Conservation (phyloP, 2,888 invertebrate genomes). For the Dolichopus griseipennis region DNA sequence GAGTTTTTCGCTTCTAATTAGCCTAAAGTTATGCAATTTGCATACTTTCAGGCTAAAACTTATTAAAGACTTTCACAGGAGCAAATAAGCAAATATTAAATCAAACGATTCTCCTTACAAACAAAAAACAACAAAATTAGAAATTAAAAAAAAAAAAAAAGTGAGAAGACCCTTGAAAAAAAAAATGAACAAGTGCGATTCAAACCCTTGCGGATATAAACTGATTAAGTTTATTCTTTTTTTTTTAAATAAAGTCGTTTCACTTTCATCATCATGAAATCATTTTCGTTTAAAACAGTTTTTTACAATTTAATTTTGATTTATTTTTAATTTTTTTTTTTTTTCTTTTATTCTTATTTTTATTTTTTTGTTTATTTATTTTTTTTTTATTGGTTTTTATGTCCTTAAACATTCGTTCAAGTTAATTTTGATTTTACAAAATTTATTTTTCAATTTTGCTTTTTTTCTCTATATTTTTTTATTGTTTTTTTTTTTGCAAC, state of each 20-base stretch:
- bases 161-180: neutral
- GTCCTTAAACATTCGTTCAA: neutral
- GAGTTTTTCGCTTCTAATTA: too few relatives aligned
- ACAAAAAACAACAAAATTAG: neutral
- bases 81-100: too few relatives aligned
- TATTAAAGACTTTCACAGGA: too few relatives aligned
- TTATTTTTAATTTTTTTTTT: neutral
- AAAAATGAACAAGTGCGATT: neutral
- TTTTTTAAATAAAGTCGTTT: conserved; percentile 1
- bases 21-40: too few relatives aligned
- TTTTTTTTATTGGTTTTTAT: neutral
- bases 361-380: neutral
- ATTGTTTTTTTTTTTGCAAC: too few relatives aligned
- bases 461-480: too few relatives aligned
- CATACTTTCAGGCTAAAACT: too few relatives aligned
- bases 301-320: conserved; percentile 1
- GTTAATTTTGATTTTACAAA: too few relatives aligned
- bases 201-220: neutral
- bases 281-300: neutral
- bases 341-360: neutral
- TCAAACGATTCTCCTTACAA: too few relatives aligned
- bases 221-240: neutral
- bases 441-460: too few relatives aligned
- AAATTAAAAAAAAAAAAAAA: neutral
- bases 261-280: neutral